These are phyloP conservation scores for Hyppa rectilinea DNA, from an alignment of 2,888 invertebrate species.

Conservation along the genomic window DNA sequence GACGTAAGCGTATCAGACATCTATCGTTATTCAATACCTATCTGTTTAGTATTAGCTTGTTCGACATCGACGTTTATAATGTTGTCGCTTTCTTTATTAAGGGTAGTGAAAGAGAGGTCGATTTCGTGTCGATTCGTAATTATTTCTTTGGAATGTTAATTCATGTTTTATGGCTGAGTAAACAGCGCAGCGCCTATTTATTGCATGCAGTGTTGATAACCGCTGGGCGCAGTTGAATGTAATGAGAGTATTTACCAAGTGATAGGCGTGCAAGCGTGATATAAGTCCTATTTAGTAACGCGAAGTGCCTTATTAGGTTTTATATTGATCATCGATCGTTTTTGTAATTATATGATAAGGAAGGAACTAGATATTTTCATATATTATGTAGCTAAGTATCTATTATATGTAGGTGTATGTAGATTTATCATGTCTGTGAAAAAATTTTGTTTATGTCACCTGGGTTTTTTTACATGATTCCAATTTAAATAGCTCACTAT, in stretches of 20 bases:
- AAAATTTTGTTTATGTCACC: too few relatives aligned
- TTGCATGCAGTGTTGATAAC: slow-evolving; percentile 66
- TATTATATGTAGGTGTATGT: too few relatives aligned
- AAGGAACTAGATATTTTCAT: neutral
- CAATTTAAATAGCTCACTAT: neutral
- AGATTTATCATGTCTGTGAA: neutral
- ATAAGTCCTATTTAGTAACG: slow-evolving; percentile 53
- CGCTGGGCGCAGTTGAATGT: slow-evolving; percentile 55
- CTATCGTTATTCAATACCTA: slow-evolving; percentile 63
- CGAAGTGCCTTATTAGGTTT: slow-evolving; percentile 31
- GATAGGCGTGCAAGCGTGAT: slow-evolving; percentile 59
- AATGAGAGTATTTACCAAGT: slow-evolving; percentile 64
- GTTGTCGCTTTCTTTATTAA: slow-evolving; percentile 30
- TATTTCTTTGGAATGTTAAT: slow-evolving; percentile 40
- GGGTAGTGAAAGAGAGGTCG: slow-evolving; percentile 35
- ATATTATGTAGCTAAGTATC: too few relatives aligned
- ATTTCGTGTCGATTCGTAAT: slow-evolving; percentile 31
- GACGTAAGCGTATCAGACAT: slow-evolving; percentile 60
- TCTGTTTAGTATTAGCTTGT: neutral
- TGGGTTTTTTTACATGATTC: neutral
- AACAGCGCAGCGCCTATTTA: slow-evolving; percentile 42
- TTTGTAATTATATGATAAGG: neutral
- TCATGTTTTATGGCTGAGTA: slow-evolving; percentile 36
- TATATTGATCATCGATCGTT: slow-evolving; percentile 11
- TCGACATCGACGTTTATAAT: slow-evolving; percentile 29